Evolutionary conservation across 2,113 vertebrate genomes (phyloP), one percentile per base, ranked within the genome.

Genomic region (Mustela lutreola): DNA sequence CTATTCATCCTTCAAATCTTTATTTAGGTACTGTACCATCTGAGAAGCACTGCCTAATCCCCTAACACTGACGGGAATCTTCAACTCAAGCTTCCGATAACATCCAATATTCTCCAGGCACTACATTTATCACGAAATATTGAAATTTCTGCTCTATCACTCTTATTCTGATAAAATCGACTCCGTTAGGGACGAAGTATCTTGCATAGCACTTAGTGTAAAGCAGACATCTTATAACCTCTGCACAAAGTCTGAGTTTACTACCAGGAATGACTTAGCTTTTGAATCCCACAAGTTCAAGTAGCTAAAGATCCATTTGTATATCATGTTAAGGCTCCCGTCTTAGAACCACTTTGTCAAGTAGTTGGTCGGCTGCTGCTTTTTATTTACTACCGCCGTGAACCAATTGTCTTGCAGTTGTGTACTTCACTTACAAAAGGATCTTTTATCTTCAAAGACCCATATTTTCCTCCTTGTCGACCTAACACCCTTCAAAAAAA

Each of bases 201-300:
- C 56, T 82, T 81, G 76, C 56, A 65, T 26, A 65, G 48, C 80
- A 62, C 16, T 11, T 45, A 2, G n/a, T 78, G 36, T 4, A 56
- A 65, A 81, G 39, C 11, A 63, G 63, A 73, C 8, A 79, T 45
- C 83, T 95, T 78, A 56, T 36, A 86, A 83, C 70, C 70, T 70
- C 33, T 92, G 6, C 24, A 76, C 26, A 53, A 83, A 81, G 24
- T 53, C 33, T 91, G 45, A 89, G 19, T 45, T 76, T 63, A 67
- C 21, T 70, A 60, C 6, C 39, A 93, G 15, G 36, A 83, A 53
- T 75, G 4, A 48, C 45, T 21, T 11, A 65, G 24, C 11, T 88
- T 83, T 65, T 90, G 33, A 92, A 58, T 85, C 65, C 45, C 87
- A 42, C 12, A 94, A 82, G 70, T 42, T 92, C 45, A 91, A 76